Conservation (phyloP, 2,888 invertebrate species). For the Tenthredo mesomela region DNA sequence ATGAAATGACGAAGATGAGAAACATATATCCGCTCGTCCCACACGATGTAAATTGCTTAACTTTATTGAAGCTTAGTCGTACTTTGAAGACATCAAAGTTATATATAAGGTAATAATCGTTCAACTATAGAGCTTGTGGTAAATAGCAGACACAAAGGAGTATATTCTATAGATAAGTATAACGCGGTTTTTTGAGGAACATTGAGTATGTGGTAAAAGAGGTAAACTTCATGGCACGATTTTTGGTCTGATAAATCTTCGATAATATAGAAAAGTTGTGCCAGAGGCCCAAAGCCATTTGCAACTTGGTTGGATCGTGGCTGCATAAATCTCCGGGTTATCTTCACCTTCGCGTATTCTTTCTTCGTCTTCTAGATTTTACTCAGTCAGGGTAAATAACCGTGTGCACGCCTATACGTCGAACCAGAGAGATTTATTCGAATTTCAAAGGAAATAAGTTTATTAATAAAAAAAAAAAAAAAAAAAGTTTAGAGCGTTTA, state of each 20-base stretch:
- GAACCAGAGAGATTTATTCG: slow-evolving; percentile 25
- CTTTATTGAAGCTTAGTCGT: not conserved
- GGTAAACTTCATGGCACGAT: not conserved
- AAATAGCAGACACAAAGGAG: not conserved
- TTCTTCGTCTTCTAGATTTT: not conserved
- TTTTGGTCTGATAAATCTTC: slow-evolving; percentile 28
- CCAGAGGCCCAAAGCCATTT: slow-evolving; percentile 40
- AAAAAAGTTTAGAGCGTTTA: not conserved
- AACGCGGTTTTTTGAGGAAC: not conserved
- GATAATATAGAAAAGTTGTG: slow-evolving; percentile 46
- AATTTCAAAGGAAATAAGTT: not conserved
- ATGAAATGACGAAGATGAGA: not conserved
- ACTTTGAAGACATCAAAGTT: not conserved
- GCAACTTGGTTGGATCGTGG: slow-evolving; percentile 49
- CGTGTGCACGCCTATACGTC: not conserved
- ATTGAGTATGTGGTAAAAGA: not conserved
- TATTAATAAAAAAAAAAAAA: too few relatives aligned
- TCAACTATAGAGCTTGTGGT: not conserved
- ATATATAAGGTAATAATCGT: not conserved
- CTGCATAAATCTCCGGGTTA: slow-evolving; percentile 54
- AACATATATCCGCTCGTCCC: not conserved
- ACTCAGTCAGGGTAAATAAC: not conserved
- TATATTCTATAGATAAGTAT: not conserved
- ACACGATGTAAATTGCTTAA: not conserved
- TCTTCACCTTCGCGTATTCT: slow-evolving; percentile 8